Evolutionary conservation across 2,888 invertebrate genomes (phyloP), one percentile per base, ranked within the genome.

Genomic region (Yponomeuta evonymella): DNA sequence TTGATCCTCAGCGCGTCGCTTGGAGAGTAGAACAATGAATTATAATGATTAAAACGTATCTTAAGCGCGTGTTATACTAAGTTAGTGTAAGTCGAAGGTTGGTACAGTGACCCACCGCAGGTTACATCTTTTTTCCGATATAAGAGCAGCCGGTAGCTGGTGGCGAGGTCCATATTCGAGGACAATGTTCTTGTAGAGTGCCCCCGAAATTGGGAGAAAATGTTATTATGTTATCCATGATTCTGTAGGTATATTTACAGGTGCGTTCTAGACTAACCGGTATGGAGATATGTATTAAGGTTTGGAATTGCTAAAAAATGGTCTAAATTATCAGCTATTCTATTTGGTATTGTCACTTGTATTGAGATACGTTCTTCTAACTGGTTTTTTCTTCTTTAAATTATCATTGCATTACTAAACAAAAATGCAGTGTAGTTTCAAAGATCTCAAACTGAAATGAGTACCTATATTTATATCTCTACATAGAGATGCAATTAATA

Each of bases 11-110:
- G 11, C 29, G 33, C 36, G 64, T 6, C 36, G 36, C 43, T 67
- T 67, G 67, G 67, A 67, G 67, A 67, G 67, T 65, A 65, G 65
- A 43, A 67, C n/a, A 36, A 15, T 67, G 36, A 29, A 64, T 64
- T 23, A 10, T 29, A 63, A 63, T 30, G 23, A 29, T 64, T 33
- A 67, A 67, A 67, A 67, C 36, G 12, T 67, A 67, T 67, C 11
- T 67, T 23, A 68, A 51, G 68, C 23, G 51, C n/a, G 48, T 68
- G 68, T 29, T 36, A 36, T 29, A n/a, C 8, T 68, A 48, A 48
- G 68, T 10, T 68, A 68, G 48, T 3, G 48, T 68, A 48, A 68
- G 48, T 11, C n/a, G 12, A 43, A 36, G 43, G 43, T 67, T 67
- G 67, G 12, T 67, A 43, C 43, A 43, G 43, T 43, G 6, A 43